These are phyloP conservation scores for Melikaiella ostensackeni DNA, from an alignment of 2,888 invertebrate genomes.

Conservation along the genomic window DNA sequence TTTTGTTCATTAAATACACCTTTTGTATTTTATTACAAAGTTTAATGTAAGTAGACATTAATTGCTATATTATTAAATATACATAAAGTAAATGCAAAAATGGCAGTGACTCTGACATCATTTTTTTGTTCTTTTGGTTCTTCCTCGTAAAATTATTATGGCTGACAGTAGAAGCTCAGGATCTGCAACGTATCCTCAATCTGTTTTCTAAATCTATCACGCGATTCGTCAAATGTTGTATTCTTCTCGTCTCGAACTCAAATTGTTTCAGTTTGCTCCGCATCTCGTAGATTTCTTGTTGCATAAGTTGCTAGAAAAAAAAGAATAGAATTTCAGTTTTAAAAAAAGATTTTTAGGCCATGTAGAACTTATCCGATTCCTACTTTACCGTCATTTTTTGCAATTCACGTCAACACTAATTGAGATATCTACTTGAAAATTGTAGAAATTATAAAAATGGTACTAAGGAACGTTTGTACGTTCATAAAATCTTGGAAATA, in stretches of 20 bases:
- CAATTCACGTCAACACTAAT: no score
- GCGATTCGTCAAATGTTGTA: conserved; percentile 69
- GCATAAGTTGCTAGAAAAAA: conserved; percentile 68
- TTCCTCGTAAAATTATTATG: conserved; percentile 49
- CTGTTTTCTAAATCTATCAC: conserved; percentile 70
- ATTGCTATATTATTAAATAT: conserved; percentile 51
- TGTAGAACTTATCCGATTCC: no score
- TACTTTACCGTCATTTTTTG: no score
- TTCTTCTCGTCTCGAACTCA: conserved; percentile 69
- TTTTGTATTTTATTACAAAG: conserved; percentile 47
- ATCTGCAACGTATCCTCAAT: conserved; percentile 67
- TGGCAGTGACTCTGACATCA: conserved; percentile 50
- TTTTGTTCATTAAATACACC: background rate
- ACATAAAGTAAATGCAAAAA: conserved; percentile 48
- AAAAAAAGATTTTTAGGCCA: background rate
- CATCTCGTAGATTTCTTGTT: conserved; percentile 70
- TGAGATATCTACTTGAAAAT: no score
- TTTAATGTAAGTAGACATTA: conserved; percentile 45
- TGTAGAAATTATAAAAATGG: no score
- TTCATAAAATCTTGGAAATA: no score
- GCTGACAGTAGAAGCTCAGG: conserved; percentile 43
- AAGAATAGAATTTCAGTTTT: conserved; percentile 22
- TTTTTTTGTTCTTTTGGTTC: conserved; percentile 43
- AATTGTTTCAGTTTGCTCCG: conserved; percentile 69
- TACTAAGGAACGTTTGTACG: no score